Evolutionary conservation across 2,797 vertebrate species (phyloP), one percentile per base, ranked within the genome.

Genomic region (Acomys russatus): DNA sequence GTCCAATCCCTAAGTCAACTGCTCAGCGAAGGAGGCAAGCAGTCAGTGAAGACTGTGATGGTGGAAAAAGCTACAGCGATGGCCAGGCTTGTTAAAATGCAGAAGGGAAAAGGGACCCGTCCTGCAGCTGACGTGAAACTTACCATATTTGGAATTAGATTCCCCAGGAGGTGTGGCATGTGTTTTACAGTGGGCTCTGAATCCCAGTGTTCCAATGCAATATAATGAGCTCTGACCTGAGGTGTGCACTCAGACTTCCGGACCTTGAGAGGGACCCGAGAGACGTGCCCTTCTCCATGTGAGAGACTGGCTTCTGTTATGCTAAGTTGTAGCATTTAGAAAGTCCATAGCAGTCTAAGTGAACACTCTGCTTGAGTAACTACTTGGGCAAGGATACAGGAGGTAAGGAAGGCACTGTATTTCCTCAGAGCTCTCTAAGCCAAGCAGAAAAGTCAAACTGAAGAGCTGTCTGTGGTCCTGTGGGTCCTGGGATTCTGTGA

Each of bases 1-100:
- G 97, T 98, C 98, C 85, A 99, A 99, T 96, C 98, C 98, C 80
- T 99, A 99, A 97, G 97, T 95, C 95, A 90, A 80, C 95, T 93
- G 80, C 96, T 91, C 96, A 89, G 91, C 66, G 97, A 97, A 98
- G 95, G 94, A 96, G 94, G 49, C 91, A 95, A 98, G 89, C 94
- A 94, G 97, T 94, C 93, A 73, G 33, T 54, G 95, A 95, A 98
- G 97, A 77, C 95, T 1, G 0, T 92, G 97, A 86, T 80, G 87
- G 71, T 49, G 96, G 84, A 94, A 79, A 77, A 92, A 23, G 83
- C 97, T 95, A 70, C 90, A 97, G 80, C 80, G 90, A 70, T 93
- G 94, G 89, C 96, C 74, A 84, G 95, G 87, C 93, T 74, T 90
- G 20, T 35, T 77, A 51, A 18, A 18, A 17, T 30, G 56, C 80